Percentiles rank a stretch among this genome's conserved stretches.
Evolutionary conservation across 2,888 invertebrate species (phyloP).

Genomic region (Dryococelus australis): DNA sequence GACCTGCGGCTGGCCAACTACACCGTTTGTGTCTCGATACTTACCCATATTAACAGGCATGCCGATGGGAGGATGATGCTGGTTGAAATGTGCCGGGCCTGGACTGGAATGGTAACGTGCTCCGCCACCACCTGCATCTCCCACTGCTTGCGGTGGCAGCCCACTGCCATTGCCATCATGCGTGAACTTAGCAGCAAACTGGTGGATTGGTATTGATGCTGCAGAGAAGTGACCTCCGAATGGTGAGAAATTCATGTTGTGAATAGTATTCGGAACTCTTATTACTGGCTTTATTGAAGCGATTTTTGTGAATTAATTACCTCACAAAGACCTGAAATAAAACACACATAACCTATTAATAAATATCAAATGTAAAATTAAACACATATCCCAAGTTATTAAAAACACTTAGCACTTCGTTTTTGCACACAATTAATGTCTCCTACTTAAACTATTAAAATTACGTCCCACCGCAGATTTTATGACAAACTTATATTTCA

Average conservation of each 20-base stretch:
- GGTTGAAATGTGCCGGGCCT: conserved; percentile 61
- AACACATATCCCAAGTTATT: no score
- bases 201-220: conserved; percentile 81
- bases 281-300: background rate
- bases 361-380: no score
- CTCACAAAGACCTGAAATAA: background rate
- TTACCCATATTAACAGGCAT: conserved; percentile 67
- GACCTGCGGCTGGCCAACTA: conserved; percentile 38
- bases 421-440: no score
- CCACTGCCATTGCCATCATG: conserved; percentile 53
- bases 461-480: no score
- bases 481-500: background rate
- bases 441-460: no score
- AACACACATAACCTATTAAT: background rate
- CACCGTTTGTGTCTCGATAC: conserved; percentile 63
- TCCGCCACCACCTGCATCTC: conserved; percentile 43
- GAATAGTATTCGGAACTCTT: background rate
- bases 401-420: no score
- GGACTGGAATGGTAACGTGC: conserved; percentile 48
- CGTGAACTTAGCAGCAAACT: conserved; percentile 79
- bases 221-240: conserved; percentile 79
- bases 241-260: conserved; percentile 82
- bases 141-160: conserved; percentile 45
- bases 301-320: background rate
- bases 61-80: conserved; percentile 62